Evolutionary conservation across 1,140 invertebrate genomes (phyloP), one percentile per base, ranked within the genome.

Genomic region (Cydia strobilella): DNA sequence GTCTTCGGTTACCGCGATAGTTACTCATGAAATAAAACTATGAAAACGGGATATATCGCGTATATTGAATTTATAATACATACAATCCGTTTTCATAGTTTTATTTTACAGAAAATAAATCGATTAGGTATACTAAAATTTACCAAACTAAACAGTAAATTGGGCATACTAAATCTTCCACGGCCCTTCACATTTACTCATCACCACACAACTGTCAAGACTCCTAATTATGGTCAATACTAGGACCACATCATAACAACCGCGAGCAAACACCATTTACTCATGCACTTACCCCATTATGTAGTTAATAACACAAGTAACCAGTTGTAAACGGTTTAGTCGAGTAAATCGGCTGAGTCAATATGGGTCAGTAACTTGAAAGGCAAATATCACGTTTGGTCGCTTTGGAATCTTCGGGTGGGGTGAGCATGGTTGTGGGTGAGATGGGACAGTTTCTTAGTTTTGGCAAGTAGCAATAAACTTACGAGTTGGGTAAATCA

Each of bases 281-380:
- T 39, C 35, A 39, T 39, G 35, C 9, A 39, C 48, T 72, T 72
- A 72, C 39, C 12, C 71, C 10, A 72, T 73, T 54, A 73, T 31
- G 72, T 48, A 54, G 42, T 73, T 73, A 73, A 73, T 73, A 73
- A 73, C 72, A 25, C 35, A 73, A 54, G 42, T 51, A 73, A 73
- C 42, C 13, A 12, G 72, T 73, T 73, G 27, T 18, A 10, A 73
- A 31, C 13, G 42, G 72, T 27, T 73, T 73, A 54, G 69, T 42
- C 39, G 23, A 31, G 72, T 18, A 72, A 72, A 72, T 72, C 69
- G 45, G 39, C 12, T 72, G 72, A 73, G 72, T 73, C 72, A 73
- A 73, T 79, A 72, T 82, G 73, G 75, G 73, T 72, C 73, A 77
- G 81, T 78, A 77, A 76, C 79, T 78, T 81, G 72, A 51, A 48